These are phyloP conservation scores for Ailuropoda melanoleuca DNA, from an alignment of 2,113 vertebrate genomes.

Conservation along the genomic window DNA sequence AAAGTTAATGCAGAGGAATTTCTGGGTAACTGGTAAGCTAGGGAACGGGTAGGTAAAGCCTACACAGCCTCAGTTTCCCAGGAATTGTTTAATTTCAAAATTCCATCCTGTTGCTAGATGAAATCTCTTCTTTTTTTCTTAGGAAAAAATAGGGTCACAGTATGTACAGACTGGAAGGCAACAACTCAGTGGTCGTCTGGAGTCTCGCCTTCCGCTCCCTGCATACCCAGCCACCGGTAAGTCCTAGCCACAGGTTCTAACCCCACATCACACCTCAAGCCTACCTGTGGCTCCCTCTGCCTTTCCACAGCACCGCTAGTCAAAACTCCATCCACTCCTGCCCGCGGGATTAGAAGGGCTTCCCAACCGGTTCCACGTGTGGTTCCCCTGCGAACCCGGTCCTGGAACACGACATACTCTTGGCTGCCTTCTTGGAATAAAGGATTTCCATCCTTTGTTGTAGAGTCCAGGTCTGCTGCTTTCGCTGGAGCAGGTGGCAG, in stretches of 20 bases:
- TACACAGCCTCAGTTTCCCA: background rate
- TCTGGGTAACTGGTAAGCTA: background rate
- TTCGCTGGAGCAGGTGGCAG: background rate
- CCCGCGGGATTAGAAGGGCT: accelerated
- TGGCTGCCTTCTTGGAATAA: background rate
- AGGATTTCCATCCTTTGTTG: accelerated
- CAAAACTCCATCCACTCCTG: background rate
- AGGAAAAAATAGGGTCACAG: background rate
- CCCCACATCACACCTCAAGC: background rate
- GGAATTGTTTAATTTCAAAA: background rate
- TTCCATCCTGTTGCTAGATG: background rate
- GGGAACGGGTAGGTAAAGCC: background rate
- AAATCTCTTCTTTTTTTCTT: background rate
- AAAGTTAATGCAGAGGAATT: background rate
- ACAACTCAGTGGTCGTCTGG: background rate
- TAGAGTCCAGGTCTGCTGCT: accelerated
- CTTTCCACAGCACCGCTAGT: background rate
- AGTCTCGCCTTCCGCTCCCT: background rate
- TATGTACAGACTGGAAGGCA: background rate
- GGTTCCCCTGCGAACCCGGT: background rate
- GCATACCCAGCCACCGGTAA: accelerated
- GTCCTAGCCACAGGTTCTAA: background rate
- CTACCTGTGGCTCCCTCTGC: background rate
- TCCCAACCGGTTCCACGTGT: background rate
- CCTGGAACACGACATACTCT: background rate